Evolutionary conservation across 2,888 invertebrate genomes (phyloP), one percentile per base, ranked within the genome.

Genomic region (Galerucella pusilla): DNA sequence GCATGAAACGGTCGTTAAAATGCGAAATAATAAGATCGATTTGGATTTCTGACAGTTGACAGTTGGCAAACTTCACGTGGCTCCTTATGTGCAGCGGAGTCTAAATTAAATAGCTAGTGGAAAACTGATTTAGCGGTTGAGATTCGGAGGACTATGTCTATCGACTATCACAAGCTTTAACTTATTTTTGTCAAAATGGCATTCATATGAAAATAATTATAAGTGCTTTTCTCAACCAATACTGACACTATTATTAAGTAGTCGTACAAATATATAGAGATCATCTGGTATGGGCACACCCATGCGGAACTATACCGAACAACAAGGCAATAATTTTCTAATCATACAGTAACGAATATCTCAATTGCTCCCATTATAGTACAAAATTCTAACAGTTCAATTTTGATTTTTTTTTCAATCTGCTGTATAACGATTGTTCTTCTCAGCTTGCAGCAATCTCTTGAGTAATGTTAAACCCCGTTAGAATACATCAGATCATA

Each of bases 401-500:
- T 45, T 25, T 61, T 16, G 2, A 45, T 28, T 64, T 64, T 69
- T 49, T 64, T 25, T 63, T 49, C 28, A 28, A 64, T 49, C 59
- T 54, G 42, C 63, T 54, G 54, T 57, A 65, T 71, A 71, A 45
- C 57, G 54, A 65, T 71, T 71, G 65, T 65, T 71, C 65, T 65
- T 16, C 65, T 42, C 25, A 57, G 71, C 71, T 71, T 42, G 45
- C 35, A 71, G 71, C 71, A n/a, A 16, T 25, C 16, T 7, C 64
- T 64, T 64, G 71, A 64, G 52, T 71, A 64, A 71, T 71, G 71
- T 42, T 54, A 10, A 42, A 20, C 20, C 42, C 71, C 71, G 71
- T 71, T 71, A 71, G 65, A 71, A 54, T 71, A 54, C 65, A 57
- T 65, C 64, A 45, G 54, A 65, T 65, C 71, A 71, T 54, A 65